Conservation (phyloP, 2,888 invertebrate genomes). For the Pterostichus niger region DNA sequence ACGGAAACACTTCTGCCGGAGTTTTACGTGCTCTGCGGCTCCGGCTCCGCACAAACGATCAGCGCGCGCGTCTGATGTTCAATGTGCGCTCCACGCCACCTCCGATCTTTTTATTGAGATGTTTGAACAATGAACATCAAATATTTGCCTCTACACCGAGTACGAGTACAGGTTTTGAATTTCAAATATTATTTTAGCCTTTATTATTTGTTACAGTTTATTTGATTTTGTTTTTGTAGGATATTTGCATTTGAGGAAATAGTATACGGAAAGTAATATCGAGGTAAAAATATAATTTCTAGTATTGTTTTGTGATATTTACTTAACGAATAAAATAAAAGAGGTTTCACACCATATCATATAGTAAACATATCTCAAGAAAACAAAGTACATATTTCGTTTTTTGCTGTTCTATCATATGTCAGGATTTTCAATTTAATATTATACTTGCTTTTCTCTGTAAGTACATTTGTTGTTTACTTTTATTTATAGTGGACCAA, state of each 20-base stretch:
- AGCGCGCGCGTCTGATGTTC: slow-evolving; percentile 25
- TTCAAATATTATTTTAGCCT: slow-evolving; percentile 57
- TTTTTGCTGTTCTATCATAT: no score
- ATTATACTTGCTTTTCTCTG: no score
- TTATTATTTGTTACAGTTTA: slow-evolving; percentile 45
- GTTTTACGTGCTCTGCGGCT: slow-evolving; percentile 37
- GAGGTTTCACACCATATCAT: no score
- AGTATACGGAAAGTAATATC: slow-evolving; percentile 15
- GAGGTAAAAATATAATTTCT: neutral
- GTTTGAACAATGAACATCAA: slow-evolving; percentile 63
- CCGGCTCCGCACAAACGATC: slow-evolving; percentile 5
- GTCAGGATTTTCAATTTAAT: no score
- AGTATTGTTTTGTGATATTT: no score
- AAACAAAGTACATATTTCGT: no score
- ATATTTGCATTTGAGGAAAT: slow-evolving; percentile 34
- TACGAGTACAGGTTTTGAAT: slow-evolving; percentile 55
- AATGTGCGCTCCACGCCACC: slow-evolving; percentile 45
- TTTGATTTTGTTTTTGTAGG: slow-evolving; percentile 34
- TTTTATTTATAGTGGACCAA: no score
- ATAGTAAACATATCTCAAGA: no score
- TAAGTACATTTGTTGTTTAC: no score
- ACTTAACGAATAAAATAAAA: no score
- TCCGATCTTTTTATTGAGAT: slow-evolving; percentile 62
- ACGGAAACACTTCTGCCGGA: slow-evolving; percentile 49
- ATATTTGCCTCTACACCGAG: slow-evolving; percentile 59